Conservation (phyloP, 2,113 vertebrate genomes). For the Megaceryle maxima region DNA sequence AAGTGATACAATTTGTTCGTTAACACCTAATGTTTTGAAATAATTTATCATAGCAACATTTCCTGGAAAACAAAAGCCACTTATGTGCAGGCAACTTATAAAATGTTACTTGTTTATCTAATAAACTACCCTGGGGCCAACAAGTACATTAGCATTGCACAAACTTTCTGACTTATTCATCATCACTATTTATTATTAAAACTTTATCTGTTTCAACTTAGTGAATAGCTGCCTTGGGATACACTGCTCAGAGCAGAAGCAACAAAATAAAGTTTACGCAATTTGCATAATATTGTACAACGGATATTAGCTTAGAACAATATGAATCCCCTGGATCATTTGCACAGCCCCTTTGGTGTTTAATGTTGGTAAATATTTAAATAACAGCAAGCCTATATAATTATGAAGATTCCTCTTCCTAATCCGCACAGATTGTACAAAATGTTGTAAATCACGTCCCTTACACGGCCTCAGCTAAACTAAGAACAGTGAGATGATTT, state of each 20-base stretch:
- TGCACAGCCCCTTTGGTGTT: constrained; percentile 77
- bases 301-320: constrained; percentile 81
- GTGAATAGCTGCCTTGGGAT: constrained; percentile 79
- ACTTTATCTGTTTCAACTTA: constrained; percentile 83
- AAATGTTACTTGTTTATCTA: constrained; percentile 81
- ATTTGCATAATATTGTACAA: constrained; percentile 81
- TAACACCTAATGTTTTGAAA: constrained; percentile 68
- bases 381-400: constrained; percentile 74
- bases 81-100: constrained; percentile 69
- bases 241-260: constrained; percentile 65
- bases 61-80: constrained; percentile 71
- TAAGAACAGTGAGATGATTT: neutral
- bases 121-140: constrained; percentile 77
- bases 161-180: constrained; percentile 86
- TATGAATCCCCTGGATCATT: constrained; percentile 78
- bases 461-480: neutral
- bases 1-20: constrained; percentile 65
- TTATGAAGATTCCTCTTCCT: constrained; percentile 76
- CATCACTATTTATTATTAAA: constrained; percentile 87
- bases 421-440: constrained; percentile 48
- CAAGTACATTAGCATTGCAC: constrained; percentile 73
- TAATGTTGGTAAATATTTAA: constrained; percentile 86
- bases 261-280: constrained; percentile 78
- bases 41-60: constrained; percentile 72
- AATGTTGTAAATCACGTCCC: neutral